Conservation (phyloP, 1,140 invertebrate genomes). For the Gonatopus flavifemur region DNA sequence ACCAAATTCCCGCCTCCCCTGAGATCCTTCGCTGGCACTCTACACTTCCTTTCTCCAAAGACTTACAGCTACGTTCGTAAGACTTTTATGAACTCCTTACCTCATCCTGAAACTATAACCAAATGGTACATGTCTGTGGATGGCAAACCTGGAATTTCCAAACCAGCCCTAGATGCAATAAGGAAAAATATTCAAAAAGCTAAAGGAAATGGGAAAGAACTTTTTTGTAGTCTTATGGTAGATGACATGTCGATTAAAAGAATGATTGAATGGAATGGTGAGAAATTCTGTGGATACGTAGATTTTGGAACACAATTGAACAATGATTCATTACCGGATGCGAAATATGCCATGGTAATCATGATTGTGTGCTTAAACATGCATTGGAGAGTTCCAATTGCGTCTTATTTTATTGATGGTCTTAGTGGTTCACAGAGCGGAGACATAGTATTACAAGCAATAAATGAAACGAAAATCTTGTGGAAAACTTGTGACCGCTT, state of each 20-base stretch:
- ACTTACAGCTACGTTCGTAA: conserved; percentile 22
- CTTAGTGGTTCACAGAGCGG: no score
- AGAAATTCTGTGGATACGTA: conserved; percentile 26
- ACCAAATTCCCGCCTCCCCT: conserved; percentile 17
- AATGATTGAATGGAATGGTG: conserved; percentile 31
- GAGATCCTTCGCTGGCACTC: conserved; percentile 31
- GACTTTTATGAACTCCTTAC: conserved; percentile 30
- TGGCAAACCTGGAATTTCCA: conserved; percentile 26
- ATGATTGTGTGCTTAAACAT: conserved; percentile 22
- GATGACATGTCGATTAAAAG: conserved; percentile 41
- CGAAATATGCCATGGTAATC: conserved; percentile 2
- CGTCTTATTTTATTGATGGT: conserved; percentile 1
- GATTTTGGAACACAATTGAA: conserved; percentile 39
- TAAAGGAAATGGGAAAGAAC: conserved; percentile 2
- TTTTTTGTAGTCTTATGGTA: conserved; percentile 29
- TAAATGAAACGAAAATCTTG: no score
- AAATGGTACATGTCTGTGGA: conserved; percentile 39
- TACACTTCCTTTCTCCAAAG: conserved; percentile 36
- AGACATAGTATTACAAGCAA: no score
- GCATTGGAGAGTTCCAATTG: conserved; percentile 33
- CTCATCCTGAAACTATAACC: conserved; percentile 31
- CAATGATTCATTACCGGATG: no score
- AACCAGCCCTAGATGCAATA: not conserved
- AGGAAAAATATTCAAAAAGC: conserved; percentile 27
- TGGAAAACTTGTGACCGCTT: no score